Percentiles rank a stretch among this genome's conserved stretches.
These are phyloP conservation scores for Drosophila lutescens DNA, from an alignment of 2,888 invertebrate genomes.

Conservation along the genomic window DNA sequence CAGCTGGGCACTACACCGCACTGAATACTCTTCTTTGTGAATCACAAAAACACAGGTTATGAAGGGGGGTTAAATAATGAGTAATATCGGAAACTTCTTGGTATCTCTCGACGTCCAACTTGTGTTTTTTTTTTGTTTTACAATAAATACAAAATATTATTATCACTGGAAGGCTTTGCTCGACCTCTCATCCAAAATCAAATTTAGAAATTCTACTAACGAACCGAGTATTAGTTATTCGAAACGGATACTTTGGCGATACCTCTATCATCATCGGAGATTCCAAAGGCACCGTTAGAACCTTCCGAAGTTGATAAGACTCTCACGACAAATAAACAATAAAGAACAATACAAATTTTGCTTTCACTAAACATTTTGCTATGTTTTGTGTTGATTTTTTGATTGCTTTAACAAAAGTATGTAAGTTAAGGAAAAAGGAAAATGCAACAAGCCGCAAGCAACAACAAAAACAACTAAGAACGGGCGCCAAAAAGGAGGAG, in stretches of 20 bases:
- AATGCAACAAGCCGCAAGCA: constrained; percentile 59
- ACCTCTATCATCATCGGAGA: not conserved
- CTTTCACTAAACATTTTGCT: constrained; percentile 5
- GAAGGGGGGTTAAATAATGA: constrained; percentile 17
- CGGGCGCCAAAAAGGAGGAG: constrained; percentile 47
- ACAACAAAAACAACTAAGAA: constrained; percentile 31
- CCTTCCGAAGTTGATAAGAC: not conserved
- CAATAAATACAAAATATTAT: not conserved
- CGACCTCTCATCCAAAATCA: not conserved
- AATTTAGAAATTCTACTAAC: not conserved
- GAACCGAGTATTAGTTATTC: not conserved
- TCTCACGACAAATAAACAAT: not conserved
- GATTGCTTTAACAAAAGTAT: constrained; percentile 29
- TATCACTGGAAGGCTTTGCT: constrained; percentile 4
- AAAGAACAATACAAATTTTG: not conserved
- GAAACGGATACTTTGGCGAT: constrained; percentile 2
- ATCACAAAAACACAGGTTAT: constrained; percentile 31
- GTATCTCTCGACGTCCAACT: not conserved
- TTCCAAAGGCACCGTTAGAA: not conserved
- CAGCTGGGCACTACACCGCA: constrained; percentile 12
- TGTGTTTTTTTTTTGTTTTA: not conserved
- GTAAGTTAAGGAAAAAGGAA: constrained; percentile 11
- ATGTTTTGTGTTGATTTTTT: constrained; percentile 9
- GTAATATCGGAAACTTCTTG: not conserved
- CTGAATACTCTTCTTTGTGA: constrained; percentile 12